Evolutionary conservation across 2,113 vertebrate species (phyloP), one percentile per base, ranked within the genome.

Genomic region (Scophthalmus maximus): DNA sequence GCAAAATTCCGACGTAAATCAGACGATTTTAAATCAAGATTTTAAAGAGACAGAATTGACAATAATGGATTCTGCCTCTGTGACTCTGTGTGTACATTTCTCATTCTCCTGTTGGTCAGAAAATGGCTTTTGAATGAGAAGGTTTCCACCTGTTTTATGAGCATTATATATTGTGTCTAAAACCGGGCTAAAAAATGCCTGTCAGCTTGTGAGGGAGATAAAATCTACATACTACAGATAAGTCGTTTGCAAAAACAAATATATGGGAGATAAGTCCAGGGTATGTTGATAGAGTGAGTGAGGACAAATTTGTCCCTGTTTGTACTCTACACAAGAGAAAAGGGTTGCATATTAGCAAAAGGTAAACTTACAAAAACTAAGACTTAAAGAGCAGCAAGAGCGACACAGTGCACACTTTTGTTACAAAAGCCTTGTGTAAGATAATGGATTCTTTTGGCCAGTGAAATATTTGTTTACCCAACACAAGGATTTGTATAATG

Each of bases 391-490:
- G 7, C 23, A 15, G n/a, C 14, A 30, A 42, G 18, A 55, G 6
- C 6, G 55, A 20, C 8, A 27, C 74, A 51, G n/a, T 82, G 44
- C 18, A 15, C 47, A 67, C 23, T 40, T 71, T 26, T 53, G 29
- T 58, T 81, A 38, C 78, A 60, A 67, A 64, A 64, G n/a, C 34
- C 51, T 69, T 29, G 38, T 18, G 30, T 23, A 58, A 36, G 42
- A n/a, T 11, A 44, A n/a, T 6, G 10, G n/a, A 55, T 73, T 68
- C 61, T 69, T 77, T 61, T 40, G 67, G 74, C 56, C 64, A 49
- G 38, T 73, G 26, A 64, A 75, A 74, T 84, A 84, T 56, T 86
- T 89, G 78, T 83, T 89, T 81, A 73, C 68, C 42, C 60, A 72
- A 64, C 62, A 60, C 67, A 66, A 40, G 42, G 52, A 76, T 71